Percentiles rank a stretch among this genome's conserved stretches.
These are phyloP conservation scores for Ophion ventricosus DNA, from an alignment of 2,888 invertebrate genomes.

Conservation along the genomic window DNA sequence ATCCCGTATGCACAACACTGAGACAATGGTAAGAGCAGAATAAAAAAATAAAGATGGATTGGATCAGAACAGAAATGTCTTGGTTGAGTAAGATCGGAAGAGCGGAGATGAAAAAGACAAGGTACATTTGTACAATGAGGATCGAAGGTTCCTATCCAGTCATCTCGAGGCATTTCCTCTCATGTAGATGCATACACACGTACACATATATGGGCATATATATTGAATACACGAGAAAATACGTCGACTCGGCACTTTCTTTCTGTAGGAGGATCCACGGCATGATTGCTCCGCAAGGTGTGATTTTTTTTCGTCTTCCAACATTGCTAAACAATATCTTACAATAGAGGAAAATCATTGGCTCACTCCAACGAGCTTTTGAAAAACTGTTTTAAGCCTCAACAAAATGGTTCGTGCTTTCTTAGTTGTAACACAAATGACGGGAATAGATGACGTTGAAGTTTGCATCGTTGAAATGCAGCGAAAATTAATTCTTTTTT, in stretches of 20 bases:
- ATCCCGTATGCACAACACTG: background rate
- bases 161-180: slow-evolving; percentile 43
- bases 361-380: background rate
- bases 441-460: too few relatives aligned
- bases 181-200: background rate
- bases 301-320: background rate
- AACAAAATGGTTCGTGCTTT: background rate
- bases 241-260: slow-evolving; percentile 6
- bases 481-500: too few relatives aligned
- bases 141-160: slow-evolving; percentile 18
- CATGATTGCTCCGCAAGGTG: background rate
- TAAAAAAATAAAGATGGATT: background rate
- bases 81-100: slow-evolving; percentile 20
- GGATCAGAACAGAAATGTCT: slow-evolving; percentile 2
- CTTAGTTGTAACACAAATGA: slow-evolving; percentile 63
- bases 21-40: background rate
- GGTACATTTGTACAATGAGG: background rate
- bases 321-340: too few relatives aligned
- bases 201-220: background rate
- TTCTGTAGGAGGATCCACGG: background rate
- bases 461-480: too few relatives aligned
- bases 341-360: background rate
- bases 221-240: slow-evolving; percentile 1
- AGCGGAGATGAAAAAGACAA: slow-evolving; percentile 14
- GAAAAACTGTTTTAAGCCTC: background rate